Base-by-base conservation (phyloP, 2,113 vertebrate species). In the Laticauda colubrina region DNA sequence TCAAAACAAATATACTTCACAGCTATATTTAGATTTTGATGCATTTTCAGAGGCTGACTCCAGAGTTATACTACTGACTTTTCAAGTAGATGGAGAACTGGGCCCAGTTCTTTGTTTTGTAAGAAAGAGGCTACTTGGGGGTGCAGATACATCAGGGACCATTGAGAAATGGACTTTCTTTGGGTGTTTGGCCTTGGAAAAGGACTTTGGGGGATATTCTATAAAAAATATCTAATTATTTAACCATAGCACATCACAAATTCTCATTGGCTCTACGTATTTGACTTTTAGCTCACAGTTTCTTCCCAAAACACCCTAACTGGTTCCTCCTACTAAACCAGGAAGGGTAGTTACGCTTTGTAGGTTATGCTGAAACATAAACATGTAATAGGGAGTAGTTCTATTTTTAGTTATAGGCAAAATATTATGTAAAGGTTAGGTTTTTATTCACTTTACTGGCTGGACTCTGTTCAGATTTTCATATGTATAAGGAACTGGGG, bases 21-120 rank as follows among this genome's bases (percentile, higher is more conserved):
- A 90, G 75, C 87, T 81, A 81, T 92, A 34, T 39, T 89, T 81
- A 89, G 55, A 64, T 86, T 53, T 90, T 86, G 88, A 90, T 90
- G 56, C 14, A 43, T 87, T 56, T 90, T 85, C 55, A 64, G 75
- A 93, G 92, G 23, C 81, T 64, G 88, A n/a, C 53, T 85, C 29
- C 75, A 64, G 7, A 29, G 4, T 56, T 61, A 86, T 6, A 34
- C 14, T 0, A 89, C 34, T 43, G 75, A 64, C 55, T 64, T 87
- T 57, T 85, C 69, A 92, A 10, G 24, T 24, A 23, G 81, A 93
- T 53, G 34, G 45, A 81, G 53, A 90, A 14, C 34, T 93, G 59
- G 51, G 45, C 29, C 51, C 0, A 34, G 48, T 59, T 51, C 43
- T 93, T 39, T 89, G 55, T 23, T 18, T 85, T n/a, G n/a, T 29